Evolutionary conservation across 2,888 invertebrate genomes (phyloP).

Genomic region (Lasioglossum lativentre): DNA sequence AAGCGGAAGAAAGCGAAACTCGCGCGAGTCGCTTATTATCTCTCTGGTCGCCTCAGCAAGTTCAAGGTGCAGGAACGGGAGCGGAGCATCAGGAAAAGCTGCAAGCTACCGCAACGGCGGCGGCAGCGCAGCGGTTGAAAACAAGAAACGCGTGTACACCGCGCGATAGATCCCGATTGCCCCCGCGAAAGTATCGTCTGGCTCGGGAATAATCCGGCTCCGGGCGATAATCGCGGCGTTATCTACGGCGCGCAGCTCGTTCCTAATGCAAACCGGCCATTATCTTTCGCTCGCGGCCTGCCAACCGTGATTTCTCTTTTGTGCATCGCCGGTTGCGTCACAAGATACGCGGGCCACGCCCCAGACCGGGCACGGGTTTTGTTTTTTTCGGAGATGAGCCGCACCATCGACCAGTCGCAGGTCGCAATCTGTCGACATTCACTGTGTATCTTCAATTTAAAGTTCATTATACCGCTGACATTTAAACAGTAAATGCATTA

Average conservation of each 20-base stretch:
- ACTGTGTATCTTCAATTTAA: background rate
- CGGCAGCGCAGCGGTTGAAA: background rate
- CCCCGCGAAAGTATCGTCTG: conserved; percentile 6
- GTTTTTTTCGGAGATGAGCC: conserved; percentile 4
- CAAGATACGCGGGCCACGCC: conserved; percentile 31
- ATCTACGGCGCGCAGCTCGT: conserved; percentile 26
- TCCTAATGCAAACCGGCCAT: conserved; percentile 21
- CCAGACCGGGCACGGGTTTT: background rate
- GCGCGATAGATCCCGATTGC: background rate
- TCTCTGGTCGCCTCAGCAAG: background rate
- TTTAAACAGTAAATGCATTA: background rate
- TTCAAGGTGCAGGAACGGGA: background rate
- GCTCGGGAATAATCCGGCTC: conserved; percentile 14
- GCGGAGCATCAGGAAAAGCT: background rate
- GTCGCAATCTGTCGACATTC: too few species aligned
- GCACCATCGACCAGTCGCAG: background rate
- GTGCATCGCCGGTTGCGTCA: conserved; percentile 37
- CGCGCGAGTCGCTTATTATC: background rate
- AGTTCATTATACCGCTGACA: background rate
- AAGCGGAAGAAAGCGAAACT: background rate
- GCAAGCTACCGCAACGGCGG: background rate
- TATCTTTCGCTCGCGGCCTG: conserved; percentile 6
- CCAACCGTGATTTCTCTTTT: conserved; percentile 41
- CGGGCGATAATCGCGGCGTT: conserved; percentile 27
- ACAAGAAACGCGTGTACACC: conserved; percentile 3